Percentiles rank a stretch among this genome's conserved stretches.
phyloP scores from a whole-genome alignment of 2,113 vertebrate genomes.

The Sceloporus tristichus region DNA sequence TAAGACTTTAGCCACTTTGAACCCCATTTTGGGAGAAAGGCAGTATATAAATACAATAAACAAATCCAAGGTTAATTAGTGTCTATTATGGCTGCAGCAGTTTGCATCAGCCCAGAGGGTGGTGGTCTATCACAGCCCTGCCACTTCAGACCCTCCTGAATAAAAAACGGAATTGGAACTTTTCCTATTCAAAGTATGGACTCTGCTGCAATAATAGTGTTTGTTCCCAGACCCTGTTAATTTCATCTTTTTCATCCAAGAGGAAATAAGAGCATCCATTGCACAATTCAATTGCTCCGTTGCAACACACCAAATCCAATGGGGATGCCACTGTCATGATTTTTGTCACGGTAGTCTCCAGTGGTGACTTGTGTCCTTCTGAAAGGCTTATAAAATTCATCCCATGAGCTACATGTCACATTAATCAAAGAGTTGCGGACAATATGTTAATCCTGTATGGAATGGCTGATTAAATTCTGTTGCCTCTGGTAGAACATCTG shows the following conservation, averaged over 20 bases:
- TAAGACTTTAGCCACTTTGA: too few relatives aligned
- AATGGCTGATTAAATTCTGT: constrained; percentile 33
- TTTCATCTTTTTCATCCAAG: background rate
- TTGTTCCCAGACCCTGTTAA: background rate
- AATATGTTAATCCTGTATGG: constrained; percentile 8
- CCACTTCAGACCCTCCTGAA: too few relatives aligned
- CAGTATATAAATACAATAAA: too few relatives aligned
- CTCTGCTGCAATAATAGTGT: background rate
- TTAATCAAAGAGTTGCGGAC: constrained; percentile 17
- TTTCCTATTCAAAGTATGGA: background rate
- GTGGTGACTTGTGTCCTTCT: constrained; percentile 5
- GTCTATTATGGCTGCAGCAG: too few relatives aligned
- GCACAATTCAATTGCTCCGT: too few relatives aligned
- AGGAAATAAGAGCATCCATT: background rate
- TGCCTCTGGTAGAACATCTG: constrained; percentile 35
- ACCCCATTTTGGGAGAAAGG: too few relatives aligned
- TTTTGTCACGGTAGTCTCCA: background rate
- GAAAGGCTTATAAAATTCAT: background rate
- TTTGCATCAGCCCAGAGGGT: too few relatives aligned
- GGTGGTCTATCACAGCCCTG: too few relatives aligned
- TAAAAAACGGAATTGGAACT: background rate
- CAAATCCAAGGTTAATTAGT: too few relatives aligned
- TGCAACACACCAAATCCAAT: too few relatives aligned
- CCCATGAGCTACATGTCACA: background rate
- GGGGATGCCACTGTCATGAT: background rate